These are phyloP conservation scores for Willisornis vidua DNA, from an alignment of 2,113 vertebrate species.

Conservation along the genomic window DNA sequence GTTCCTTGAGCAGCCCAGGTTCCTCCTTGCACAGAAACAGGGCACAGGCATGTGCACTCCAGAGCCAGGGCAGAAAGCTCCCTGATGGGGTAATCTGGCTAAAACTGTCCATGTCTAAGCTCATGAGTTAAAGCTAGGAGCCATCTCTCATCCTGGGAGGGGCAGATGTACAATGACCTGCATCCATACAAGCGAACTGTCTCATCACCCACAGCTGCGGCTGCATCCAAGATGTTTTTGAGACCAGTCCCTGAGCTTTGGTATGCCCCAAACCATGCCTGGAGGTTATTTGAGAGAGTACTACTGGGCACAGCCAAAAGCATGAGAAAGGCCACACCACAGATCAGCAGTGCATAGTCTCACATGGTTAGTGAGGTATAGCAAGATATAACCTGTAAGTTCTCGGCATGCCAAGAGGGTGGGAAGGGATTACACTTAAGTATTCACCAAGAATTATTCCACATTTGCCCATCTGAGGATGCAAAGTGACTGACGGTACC, in stretches of 20 bases:
- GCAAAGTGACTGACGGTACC: not conserved
- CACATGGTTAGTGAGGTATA: not conserved
- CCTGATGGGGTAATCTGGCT: not conserved
- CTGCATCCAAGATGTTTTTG: not conserved
- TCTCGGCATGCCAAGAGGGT: not conserved
- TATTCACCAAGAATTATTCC: not conserved
- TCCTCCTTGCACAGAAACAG: not conserved
- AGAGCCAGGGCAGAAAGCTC: not conserved
- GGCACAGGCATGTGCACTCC: fast-evolving
- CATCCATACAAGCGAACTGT: not conserved
- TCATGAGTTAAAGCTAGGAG: not conserved
- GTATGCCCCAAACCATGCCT: not conserved
- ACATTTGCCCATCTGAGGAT: not conserved
- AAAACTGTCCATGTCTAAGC: not conserved
- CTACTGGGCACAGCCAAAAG: not conserved
- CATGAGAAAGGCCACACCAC: not conserved
- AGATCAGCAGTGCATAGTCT: not conserved
- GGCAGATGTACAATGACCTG: not conserved
- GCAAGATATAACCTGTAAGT: not conserved
- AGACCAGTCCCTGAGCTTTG: not conserved
- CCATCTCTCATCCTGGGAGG: not conserved
- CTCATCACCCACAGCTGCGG: not conserved
- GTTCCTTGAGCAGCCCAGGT: not conserved
- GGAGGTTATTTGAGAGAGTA: not conserved
- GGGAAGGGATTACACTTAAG: fast-evolving